Percentiles rank a stretch among this genome's conserved stretches.
Conservation (phyloP, 2,113 vertebrate species). For the Stomatorhinus ivindoensis region DNA sequence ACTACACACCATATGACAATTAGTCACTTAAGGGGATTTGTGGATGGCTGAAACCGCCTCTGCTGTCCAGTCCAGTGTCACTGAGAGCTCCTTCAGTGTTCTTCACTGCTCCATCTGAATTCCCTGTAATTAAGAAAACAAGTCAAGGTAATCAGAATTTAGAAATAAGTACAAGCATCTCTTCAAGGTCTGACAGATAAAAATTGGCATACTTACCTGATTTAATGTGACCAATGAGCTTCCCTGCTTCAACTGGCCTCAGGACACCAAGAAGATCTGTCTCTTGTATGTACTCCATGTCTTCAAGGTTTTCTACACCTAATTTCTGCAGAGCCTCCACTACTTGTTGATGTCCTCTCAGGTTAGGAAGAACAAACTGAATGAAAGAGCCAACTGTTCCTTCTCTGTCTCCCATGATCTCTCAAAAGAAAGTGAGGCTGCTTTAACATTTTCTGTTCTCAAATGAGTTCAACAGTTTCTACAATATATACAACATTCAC, state of each 20-base stretch:
- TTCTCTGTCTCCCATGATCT: not conserved
- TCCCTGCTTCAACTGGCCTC: not conserved
- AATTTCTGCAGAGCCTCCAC: not conserved
- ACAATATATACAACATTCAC: not conserved
- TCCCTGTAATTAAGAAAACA: not conserved
- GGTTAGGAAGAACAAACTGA: not conserved
- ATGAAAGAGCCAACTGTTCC: not conserved
- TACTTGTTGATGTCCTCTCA: not conserved
- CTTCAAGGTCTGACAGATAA: not conserved
- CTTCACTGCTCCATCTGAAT: not conserved
- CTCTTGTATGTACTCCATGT: not conserved
- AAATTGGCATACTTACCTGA: not conserved
- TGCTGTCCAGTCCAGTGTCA: not conserved
- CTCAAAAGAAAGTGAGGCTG: not conserved
- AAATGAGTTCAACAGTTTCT: not conserved
- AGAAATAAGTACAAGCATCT: not conserved
- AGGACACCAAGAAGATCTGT: not conserved
- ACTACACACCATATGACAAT: not conserved
- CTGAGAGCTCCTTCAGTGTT: not conserved
- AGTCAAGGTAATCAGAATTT: not conserved
- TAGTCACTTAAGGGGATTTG: not conserved
- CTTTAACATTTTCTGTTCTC: not conserved
- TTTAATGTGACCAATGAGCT: not conserved
- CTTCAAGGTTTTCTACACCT: not conserved
- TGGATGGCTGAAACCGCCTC: not conserved